Evolutionary conservation across 2,888 invertebrate species (phyloP), one percentile per base, ranked within the genome.

Genomic region (Drosophila melanocephala): DNA sequence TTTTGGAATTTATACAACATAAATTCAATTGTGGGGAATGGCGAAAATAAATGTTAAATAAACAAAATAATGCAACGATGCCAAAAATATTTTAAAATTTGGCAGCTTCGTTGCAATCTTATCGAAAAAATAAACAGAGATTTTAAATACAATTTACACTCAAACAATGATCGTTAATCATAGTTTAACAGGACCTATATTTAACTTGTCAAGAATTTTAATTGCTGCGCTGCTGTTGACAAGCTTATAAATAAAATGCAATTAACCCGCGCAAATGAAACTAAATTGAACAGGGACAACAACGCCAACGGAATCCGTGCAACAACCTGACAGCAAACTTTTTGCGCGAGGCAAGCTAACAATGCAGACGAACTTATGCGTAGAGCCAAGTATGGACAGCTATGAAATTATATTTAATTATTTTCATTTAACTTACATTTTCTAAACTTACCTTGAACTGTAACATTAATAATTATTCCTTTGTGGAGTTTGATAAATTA

Each of bases 161-260:
- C 16, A 30, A 22, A 30, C 12, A 42, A 33, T 33, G 26, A 30
- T 56, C 50, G 59, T 42, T 53, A 33, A 35, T 35, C 16, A 33
- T 65, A 58, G 70, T 79, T 73, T 58, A 83, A 77, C 52, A 37
- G 71, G 81, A 71, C 83, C 73, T 61, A 77, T 55, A 78, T 75
- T 71, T 56, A 77, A 22, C 26, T 64, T 53, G 64, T 50, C 47
- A 56, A 58, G 68, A 61, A 69, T 66, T 77, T 83, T 77, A 87
- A 88, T 74, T 77, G 84, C 82, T 74, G 71, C 83, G 71, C 86
- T 85, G 87, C 79, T 73, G 90, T 86, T 87, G 89, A 89, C 87
- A 86, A 72, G 83, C 84, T 88, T 87, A 89, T 87, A 89, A 87
- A 87, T 87, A 86, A 87, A 87, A 84, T 84, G 86, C 87, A 89